phyloP scores from a whole-genome alignment of 1,140 invertebrate species.

The Leucophenga varia region DNA sequence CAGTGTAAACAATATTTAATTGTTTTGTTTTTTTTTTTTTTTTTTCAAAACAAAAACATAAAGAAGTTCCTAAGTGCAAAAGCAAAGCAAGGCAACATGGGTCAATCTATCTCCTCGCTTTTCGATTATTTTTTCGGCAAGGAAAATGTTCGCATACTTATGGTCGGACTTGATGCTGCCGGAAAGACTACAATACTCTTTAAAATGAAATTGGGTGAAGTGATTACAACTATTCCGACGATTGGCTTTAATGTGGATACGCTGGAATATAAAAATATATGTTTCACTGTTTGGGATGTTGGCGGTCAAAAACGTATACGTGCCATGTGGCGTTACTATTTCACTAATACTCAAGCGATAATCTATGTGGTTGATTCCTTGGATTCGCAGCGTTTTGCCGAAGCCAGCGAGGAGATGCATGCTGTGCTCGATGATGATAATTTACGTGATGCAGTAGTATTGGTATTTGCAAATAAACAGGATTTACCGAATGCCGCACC shows the following conservation, averaged over 20 bases:
- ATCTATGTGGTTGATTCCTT: conserved; percentile 22
- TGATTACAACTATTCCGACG: conserved; percentile 90
- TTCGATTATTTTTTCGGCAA: conserved; percentile 16
- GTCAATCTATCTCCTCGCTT: conserved; percentile 12
- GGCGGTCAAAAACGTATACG: conserved; percentile 42
- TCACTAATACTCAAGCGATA: conserved; percentile 8
- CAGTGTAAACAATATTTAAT: too few species aligned
- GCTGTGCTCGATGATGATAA: conserved; percentile 8
- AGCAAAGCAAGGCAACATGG: conserved; percentile 14
- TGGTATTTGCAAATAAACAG: conserved; percentile 22
- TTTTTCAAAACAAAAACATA: neutral
- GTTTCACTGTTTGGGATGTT: conserved; percentile 85
- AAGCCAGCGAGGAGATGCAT: conserved; percentile 11
- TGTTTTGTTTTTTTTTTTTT: neutral
- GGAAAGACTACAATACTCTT: conserved; percentile 92
- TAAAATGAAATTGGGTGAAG: conserved; percentile 89
- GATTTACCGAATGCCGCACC: conserved; percentile 11
- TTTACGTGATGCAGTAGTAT: conserved; percentile 9
- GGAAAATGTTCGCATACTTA: conserved; percentile 25
- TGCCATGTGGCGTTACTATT: conserved; percentile 20
- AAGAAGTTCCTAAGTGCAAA: neutral
- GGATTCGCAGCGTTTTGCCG: conserved; percentile 7
- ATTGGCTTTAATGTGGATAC: conserved; percentile 91
- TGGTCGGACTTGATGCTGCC: conserved; percentile 79
- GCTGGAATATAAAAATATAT: conserved; percentile 87